These are phyloP conservation scores for Gymnocephalus cernua DNA, from an alignment of 2,113 vertebrate genomes.

Conservation along the genomic window DNA sequence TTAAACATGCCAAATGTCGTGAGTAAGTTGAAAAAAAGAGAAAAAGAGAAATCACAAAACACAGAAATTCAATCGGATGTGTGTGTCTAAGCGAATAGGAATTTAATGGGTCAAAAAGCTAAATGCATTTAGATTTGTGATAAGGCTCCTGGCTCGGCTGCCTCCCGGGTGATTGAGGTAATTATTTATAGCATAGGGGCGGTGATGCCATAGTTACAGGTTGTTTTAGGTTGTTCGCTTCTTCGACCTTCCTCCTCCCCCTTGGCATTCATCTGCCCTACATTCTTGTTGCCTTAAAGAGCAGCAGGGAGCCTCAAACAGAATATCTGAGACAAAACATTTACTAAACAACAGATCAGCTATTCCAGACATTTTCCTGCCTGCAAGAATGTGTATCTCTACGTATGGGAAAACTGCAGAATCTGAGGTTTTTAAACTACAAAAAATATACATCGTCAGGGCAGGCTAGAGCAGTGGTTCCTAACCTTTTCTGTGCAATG, in stretches of 20 bases:
- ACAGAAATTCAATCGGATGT: slow-evolving; percentile 35
- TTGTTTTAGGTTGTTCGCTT: slow-evolving; percentile 26
- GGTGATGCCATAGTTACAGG: slow-evolving; percentile 42
- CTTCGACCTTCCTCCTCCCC: slow-evolving; percentile 28
- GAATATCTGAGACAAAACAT: slow-evolving; percentile 39
- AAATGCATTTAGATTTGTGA: slow-evolving; percentile 62
- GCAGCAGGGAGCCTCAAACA: slow-evolving; percentile 23
- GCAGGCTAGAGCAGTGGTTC: background rate
- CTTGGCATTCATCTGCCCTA: slow-evolving; percentile 30
- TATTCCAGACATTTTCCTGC: slow-evolving; percentile 17
- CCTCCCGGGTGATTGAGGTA: slow-evolving; percentile 48
- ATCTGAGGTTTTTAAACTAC: background rate
- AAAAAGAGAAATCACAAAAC: background rate
- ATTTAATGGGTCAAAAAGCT: slow-evolving; percentile 46
- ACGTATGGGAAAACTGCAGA: slow-evolving; percentile 19
- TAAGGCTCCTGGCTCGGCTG: slow-evolving; percentile 44
- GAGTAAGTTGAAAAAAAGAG: slow-evolving; percentile 28
- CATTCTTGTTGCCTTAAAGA: slow-evolving; percentile 3
- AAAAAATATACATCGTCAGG: slow-evolving; percentile 1
- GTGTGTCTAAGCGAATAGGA: slow-evolving; percentile 22
- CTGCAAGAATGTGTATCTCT: slow-evolving; percentile 6
- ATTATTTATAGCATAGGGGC: slow-evolving; percentile 49
- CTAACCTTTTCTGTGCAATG: background rate
- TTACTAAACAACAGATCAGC: slow-evolving; percentile 14
- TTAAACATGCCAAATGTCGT: slow-evolving; percentile 52